phyloP scores from a whole-genome alignment of 2,113 vertebrate genomes.

The Amphiprion percula region DNA sequence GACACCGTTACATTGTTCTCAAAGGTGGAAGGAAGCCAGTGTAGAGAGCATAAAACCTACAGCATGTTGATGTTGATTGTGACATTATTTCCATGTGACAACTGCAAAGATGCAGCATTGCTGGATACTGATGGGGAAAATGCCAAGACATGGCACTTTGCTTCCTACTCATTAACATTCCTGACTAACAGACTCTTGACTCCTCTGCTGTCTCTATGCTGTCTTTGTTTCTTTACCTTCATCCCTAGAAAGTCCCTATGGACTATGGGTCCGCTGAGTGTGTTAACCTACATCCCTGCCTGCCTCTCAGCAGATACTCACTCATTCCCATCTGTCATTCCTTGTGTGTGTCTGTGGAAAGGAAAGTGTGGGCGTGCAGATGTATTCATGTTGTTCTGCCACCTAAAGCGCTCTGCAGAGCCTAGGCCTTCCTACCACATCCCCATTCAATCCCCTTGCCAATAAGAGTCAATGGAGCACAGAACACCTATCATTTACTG shows the following conservation, averaged over 20 bases:
- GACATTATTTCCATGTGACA: not conserved
- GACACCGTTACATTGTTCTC: not conserved
- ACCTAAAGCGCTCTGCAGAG: conserved; percentile 19
- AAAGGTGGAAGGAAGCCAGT: not conserved
- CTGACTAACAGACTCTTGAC: conserved; percentile 11
- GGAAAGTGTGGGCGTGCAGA: conserved; percentile 10
- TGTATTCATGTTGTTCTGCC: conserved; percentile 15
- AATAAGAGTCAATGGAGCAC: conserved; percentile 46
- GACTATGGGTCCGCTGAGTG: conserved; percentile 39
- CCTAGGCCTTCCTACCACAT: conserved; percentile 1
- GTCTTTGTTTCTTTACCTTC: conserved; percentile 25
- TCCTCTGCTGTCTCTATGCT: conserved; percentile 15
- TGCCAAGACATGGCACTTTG: conserved; percentile 7
- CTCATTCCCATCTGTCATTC: conserved; percentile 26
- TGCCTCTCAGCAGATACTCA: conserved; percentile 20
- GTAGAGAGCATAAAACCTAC: not conserved
- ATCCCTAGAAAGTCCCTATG: conserved; percentile 34
- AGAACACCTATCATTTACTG: conserved; percentile 51
- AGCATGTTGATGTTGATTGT: not conserved
- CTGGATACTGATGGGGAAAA: conserved; percentile 13
- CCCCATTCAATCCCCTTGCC: conserved; percentile 35
- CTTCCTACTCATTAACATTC: conserved; percentile 16
- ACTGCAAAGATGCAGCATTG: conserved; percentile 7
- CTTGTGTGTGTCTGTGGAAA: conserved; percentile 14
- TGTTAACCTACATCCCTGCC: conserved; percentile 43